A percentile compares a stretch with the other conserved stretches of the same genome.
Conservation (phyloP, 1,140 invertebrate genomes). For the Drosophila ogumai region DNA sequence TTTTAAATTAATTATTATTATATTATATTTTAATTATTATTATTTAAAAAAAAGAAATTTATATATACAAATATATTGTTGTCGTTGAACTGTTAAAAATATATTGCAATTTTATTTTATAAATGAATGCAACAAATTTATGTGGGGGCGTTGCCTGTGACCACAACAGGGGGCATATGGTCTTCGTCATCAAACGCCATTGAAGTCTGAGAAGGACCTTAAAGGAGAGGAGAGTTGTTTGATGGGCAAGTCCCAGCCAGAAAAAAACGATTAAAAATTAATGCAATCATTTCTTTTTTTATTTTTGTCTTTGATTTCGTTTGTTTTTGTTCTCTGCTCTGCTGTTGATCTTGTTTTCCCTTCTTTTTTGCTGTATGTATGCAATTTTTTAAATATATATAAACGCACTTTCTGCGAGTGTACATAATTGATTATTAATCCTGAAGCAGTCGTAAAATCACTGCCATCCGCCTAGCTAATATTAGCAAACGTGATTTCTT, state of each 20-base stretch:
- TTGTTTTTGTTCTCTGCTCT: conserved; percentile 37
- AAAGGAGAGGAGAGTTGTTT: background rate
- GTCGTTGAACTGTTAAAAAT: too few relatives aligned
- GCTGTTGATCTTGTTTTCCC: conserved; percentile 13
- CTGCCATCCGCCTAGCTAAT: conserved; percentile 35
- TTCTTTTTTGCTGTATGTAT: conserved; percentile 16
- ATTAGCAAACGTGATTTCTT: conserved; percentile 16
- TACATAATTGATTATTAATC: conserved; percentile 40
- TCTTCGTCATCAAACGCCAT: background rate
- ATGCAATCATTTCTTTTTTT: conserved; percentile 35
- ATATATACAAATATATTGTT: too few relatives aligned
- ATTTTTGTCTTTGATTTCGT: conserved; percentile 34
- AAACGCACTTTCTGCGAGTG: conserved; percentile 19
- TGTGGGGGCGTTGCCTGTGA: too few relatives aligned
- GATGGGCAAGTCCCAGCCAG: background rate
- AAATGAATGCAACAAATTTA: too few relatives aligned
- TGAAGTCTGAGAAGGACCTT: too few relatives aligned
- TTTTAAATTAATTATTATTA: too few relatives aligned
- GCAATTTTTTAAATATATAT: conserved; percentile 49
- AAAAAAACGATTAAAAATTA: conserved; percentile 2
- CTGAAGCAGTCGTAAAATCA: conserved; percentile 41
- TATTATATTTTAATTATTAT: too few relatives aligned
- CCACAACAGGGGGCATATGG: conserved; percentile 17
- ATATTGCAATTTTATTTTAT: too few relatives aligned
- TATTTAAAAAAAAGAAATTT: too few relatives aligned